Base-by-base conservation (phyloP, 2,113 vertebrate genomes). In the Halichoerus grypus region DNA sequence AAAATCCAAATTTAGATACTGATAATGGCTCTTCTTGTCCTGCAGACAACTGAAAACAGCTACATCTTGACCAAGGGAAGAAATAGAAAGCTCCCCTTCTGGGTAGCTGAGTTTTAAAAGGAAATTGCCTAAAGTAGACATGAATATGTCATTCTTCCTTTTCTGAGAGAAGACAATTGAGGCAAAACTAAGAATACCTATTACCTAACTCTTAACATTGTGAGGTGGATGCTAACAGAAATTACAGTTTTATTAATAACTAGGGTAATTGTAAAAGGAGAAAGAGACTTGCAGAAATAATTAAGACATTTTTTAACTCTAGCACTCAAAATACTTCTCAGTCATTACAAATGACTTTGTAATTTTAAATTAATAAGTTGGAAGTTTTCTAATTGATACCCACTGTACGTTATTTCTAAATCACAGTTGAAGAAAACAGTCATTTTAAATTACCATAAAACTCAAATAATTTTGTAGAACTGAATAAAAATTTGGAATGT, bases 1-100 rank as follows among this genome's bases (percentile, higher is more conserved):
- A 39, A 65, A 94, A 90, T 82, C 24, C 93, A 97, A 51, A 84
- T 98, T 98, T 97, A 98, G 95, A 89, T 57, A 0, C 71, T 51
- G 26, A 59, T 89, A 97, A 97, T 96, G 89, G 77, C 67, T 94
- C 65, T 88, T 95, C 74, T 76, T 95, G 77, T 97, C 53, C 72
- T 83, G 53, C 2, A 88, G 61, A 94, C 2, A 71, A 89, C 71
- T 95, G 92, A 97, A 89, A 98, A 92, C 89, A 95, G 61, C 14
- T 91, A 36, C 63, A 22, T 81, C 96, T 97, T 96, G 83, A 46
- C 36, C 33, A 28, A 94, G 16, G 24, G 67, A 83, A 84, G 28
- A 63, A 74, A 87, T 83, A 97, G 95, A 91, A 96, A 76, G 7
- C 4, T 95, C 67, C 80, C 81, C 65, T 53, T 97, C 96, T 97